Base-by-base conservation (phyloP, 2,113 vertebrate genomes). In the Progne subis region DNA sequence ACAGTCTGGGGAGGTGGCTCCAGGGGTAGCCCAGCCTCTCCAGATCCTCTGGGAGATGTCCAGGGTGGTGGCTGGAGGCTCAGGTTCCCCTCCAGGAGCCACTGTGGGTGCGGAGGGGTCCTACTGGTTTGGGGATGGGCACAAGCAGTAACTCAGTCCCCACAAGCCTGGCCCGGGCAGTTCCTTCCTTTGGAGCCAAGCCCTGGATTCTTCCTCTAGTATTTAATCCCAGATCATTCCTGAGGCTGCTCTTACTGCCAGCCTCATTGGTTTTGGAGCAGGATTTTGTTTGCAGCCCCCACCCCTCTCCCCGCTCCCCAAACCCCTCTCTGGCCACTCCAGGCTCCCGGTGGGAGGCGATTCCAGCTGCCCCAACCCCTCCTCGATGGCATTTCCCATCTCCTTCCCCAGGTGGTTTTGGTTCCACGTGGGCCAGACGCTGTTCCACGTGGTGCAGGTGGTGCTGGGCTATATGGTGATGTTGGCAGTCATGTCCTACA, bases 401-500 rank as follows among this genome's bases (percentile, higher is more conserved):
- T 79, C 63, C 25, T 50, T 25, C 77, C 97, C 47, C 78, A 99
- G 98, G 97, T 98, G 98, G 97, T 96, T 98, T 59, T 32, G 96
- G 76, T 97, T 97, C 94, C 99, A 99, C 21, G 50, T 97, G 0
- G 83, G 96, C 49, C 98, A 99, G 98, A 98, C 99, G 0, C 78
- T 97, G 56, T 96, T 99, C 81, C 99, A 99, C 37, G 65, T 99
- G 19, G 21, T 97, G 79, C 99, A 99, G 96, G 99, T 99, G 97
- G 95, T 98, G 64, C 97, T 99, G 46, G 98, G 99, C 92, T 99
- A 99, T 97, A 97, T 98, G 97, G 92, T 99, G 93, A 99, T 99
- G 99, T 88, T 99, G 92, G 99, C 98, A 1, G 98, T 99, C 57
- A 99, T 99, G 99, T 98, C 99, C 91, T 99, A 99, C 98, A 99